Conservation (phyloP, 2,113 vertebrate genomes). For the Camarhynchus parvulus region DNA sequence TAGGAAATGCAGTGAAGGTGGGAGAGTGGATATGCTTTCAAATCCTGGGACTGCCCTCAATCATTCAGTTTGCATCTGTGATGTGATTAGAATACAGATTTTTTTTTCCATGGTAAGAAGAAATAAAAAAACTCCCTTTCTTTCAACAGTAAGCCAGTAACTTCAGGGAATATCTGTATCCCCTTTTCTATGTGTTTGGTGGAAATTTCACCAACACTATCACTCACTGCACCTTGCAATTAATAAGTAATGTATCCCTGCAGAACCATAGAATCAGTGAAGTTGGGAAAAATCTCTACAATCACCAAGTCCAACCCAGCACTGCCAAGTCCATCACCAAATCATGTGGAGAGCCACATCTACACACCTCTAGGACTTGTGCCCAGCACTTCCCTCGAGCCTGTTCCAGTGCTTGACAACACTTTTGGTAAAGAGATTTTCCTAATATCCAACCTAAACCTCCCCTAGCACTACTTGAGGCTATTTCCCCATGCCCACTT, state of each 20-base stretch:
- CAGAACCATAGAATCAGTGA: neutral
- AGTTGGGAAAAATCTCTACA: accelerated
- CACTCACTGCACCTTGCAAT: neutral
- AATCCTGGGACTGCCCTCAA: neutral
- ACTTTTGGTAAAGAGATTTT: neutral
- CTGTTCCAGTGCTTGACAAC: neutral
- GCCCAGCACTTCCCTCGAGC: neutral
- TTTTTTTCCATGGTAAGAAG: neutral
- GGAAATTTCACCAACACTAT: neutral
- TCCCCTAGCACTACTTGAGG: neutral
- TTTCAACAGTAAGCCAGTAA: neutral
- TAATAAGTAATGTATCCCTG: neutral
- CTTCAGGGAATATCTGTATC: neutral
- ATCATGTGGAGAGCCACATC: neutral
- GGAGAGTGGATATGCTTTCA: neutral
- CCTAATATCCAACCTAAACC: neutral
- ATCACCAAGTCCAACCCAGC: neutral
- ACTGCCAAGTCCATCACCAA: neutral
- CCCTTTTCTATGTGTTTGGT: neutral
- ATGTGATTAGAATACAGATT: neutral
- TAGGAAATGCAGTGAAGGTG: neutral
- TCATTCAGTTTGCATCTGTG: neutral
- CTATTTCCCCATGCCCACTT: neutral
- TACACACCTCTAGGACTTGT: neutral
- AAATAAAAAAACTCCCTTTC: neutral